Evolutionary conservation across 1,140 invertebrate genomes (phyloP).

Genomic region (Tetragonula clypearis): DNA sequence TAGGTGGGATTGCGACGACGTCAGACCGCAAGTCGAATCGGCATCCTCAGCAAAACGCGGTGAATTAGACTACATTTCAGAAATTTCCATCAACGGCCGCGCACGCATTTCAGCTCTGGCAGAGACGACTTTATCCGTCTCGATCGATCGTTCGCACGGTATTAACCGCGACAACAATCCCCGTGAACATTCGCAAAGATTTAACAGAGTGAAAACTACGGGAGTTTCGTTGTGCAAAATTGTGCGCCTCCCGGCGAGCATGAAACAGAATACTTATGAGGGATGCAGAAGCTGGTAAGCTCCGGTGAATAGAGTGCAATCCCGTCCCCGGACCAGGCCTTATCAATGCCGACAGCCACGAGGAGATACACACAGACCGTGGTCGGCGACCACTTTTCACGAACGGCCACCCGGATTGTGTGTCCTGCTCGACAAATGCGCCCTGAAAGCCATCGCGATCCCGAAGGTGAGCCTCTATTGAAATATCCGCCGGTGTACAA

Average conservation of each 20-base stretch:
- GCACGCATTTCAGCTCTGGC: not conserved
- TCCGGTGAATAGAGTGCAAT: constrained; percentile 14
- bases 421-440: constrained; percentile 27
- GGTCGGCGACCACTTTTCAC: constrained; percentile 20
- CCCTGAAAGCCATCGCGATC: not conserved
- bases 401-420: constrained; percentile 13
- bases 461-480: constrained; percentile 39
- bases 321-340: constrained; percentile 5
- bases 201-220: not conserved
- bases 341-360: constrained; percentile 30
- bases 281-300: constrained; percentile 29
- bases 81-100: not conserved
- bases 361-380: constrained; percentile 23
- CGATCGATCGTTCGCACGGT: not conserved
- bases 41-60: not conserved
- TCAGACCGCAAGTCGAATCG: not conserved
- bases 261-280: constrained; percentile 32
- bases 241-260: no score
- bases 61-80: not conserved
- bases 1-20: not conserved
- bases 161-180: not conserved
- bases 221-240: not conserved
- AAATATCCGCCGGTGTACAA: constrained; percentile 21
- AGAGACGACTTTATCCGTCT: not conserved
- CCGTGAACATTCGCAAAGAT: not conserved